Conservation (phyloP, 2,888 invertebrate genomes). For the Lepidochrysops patricia region DNA sequence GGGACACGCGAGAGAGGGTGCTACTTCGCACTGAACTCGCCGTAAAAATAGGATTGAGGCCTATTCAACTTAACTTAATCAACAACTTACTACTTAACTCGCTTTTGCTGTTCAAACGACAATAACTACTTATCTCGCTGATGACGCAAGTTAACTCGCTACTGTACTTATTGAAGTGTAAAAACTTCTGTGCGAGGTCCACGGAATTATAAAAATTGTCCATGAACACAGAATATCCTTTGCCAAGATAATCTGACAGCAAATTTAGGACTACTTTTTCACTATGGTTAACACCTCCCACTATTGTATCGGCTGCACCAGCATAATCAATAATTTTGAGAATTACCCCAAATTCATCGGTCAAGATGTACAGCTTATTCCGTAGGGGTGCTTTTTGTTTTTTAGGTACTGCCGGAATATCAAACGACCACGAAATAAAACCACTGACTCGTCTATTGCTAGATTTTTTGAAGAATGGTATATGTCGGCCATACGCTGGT, state of each 20-base stretch:
- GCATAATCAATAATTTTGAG: conserved; percentile 12
- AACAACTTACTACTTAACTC: conserved; percentile 15
- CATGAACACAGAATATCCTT: conserved; percentile 3
- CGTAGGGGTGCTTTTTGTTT: not conserved
- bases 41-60: not conserved
- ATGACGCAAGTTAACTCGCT: too few relatives aligned
- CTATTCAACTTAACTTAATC: conserved; percentile 8
- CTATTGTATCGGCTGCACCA: conserved; percentile 1
- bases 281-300: conserved; percentile 13
- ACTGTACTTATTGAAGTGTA: not conserved
- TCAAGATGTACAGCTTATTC: conserved; percentile 13
- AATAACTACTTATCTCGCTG: conserved; percentile 15
- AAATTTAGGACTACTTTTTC: conserved; percentile 11
- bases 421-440: not conserved
- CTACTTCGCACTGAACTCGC: conserved; percentile 5
- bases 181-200: not conserved
- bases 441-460: not conserved
- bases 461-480: not conserved
- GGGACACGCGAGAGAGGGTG: conserved; percentile 11
- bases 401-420: conserved; percentile 4
- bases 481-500: not conserved
- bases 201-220: conserved; percentile 6
- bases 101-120: conserved; percentile 14
- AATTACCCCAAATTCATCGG: conserved; percentile 13
- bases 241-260: not conserved